These are phyloP conservation scores for Siderastrea siderea DNA, from an alignment of 92 coral and sea anemone species.

Conservation along the genomic window DNA sequence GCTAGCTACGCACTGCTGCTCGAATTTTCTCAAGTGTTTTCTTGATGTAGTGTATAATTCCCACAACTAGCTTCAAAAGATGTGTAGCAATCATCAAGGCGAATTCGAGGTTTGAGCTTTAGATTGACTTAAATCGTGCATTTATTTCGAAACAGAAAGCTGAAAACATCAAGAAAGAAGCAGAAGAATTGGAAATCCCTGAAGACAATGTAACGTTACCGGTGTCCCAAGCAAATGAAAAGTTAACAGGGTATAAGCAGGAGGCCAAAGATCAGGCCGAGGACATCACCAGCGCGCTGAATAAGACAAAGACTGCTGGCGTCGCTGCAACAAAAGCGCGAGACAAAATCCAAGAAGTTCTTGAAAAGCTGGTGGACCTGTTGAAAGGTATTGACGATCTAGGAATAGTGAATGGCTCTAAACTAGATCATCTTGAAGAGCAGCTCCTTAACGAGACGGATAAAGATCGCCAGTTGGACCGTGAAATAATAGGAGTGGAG, in stretches of 20 bases:
- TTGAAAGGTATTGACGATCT: conserved; percentile 76
- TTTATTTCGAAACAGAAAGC: conserved; percentile 75
- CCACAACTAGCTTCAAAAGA: no score
- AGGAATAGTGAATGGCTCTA: conserved; percentile 58
- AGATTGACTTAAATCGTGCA: neutral
- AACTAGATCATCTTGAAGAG: conserved; percentile 58
- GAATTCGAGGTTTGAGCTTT: no score
- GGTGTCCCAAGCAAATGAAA: conserved; percentile 60
- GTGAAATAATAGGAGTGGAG: conserved; percentile 49
- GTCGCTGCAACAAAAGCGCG: conserved; percentile 69
- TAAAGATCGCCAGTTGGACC: conserved; percentile 24
- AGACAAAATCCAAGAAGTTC: conserved; percentile 73
- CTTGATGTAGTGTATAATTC: no score
- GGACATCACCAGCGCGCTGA: conserved; percentile 65
- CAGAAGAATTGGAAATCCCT: conserved; percentile 76
- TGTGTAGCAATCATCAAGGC: no score
- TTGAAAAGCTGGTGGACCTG: conserved; percentile 67
- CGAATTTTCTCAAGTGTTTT: no score
- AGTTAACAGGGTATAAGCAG: conserved; percentile 44
- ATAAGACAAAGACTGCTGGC: conserved; percentile 64
- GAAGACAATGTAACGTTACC: conserved; percentile 84
- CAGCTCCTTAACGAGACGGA: conserved; percentile 53
- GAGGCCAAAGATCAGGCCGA: conserved; percentile 52
- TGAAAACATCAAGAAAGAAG: conserved; percentile 68
- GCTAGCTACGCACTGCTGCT: no score